Evolutionary conservation across 2,113 vertebrate genomes (phyloP).

Genomic region (Platanista minor): DNA sequence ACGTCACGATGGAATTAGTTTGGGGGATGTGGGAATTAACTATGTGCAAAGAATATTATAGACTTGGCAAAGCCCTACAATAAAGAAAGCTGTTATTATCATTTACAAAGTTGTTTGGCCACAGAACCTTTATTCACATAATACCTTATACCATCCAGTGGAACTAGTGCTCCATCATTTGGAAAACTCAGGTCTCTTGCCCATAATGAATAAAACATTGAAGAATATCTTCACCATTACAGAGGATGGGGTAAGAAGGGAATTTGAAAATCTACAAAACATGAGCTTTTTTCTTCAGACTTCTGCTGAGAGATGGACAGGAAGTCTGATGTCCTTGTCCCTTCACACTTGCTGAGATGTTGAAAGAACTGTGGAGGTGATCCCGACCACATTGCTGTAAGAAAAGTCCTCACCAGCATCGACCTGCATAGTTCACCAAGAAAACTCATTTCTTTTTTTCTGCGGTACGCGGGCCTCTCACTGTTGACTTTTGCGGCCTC

Average conservation of each 20-base stretch:
- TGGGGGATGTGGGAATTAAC: background rate
- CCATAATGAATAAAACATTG: background rate
- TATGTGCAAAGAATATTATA: background rate
- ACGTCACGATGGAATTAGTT: background rate
- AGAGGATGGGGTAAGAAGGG: background rate
- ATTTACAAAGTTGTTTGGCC: background rate
- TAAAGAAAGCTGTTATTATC: background rate
- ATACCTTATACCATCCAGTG: background rate
- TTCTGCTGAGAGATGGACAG: background rate
- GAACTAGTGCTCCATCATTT: background rate
- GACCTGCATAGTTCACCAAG: background rate
- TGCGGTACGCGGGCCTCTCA: too few relatives aligned
- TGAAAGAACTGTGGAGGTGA: background rate
- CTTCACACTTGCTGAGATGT: background rate
- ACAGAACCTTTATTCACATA: background rate
- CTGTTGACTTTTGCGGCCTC: too few relatives aligned
- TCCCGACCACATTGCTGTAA: background rate
- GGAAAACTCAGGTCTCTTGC: slow-evolving; percentile 3
- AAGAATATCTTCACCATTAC: background rate
- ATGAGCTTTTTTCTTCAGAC: background rate
- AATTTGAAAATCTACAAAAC: background rate
- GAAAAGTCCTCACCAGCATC: background rate
- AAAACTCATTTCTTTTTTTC: background rate
- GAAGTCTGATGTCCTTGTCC: background rate
- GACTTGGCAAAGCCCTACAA: background rate